Percentiles rank a stretch among this genome's conserved stretches.
These are phyloP conservation scores for Hirtodrosophila confusa DNA, from an alignment of 2,888 invertebrate genomes.

Conservation along the genomic window DNA sequence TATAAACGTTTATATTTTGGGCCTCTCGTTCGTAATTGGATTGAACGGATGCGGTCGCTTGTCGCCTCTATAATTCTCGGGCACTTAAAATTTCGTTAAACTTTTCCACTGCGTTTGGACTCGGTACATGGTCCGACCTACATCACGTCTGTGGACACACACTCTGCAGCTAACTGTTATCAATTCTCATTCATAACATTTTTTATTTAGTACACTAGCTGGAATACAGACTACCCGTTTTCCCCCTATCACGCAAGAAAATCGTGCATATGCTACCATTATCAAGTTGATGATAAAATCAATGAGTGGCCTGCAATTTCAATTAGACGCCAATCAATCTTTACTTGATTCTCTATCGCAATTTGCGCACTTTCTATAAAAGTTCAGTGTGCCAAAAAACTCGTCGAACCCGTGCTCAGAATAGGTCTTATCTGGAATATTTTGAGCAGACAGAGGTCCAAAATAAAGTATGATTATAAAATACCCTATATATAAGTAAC, in stretches of 20 bases:
- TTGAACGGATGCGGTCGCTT: conserved; percentile 18
- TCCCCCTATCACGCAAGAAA: conserved; percentile 53
- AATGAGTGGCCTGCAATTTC: conserved; percentile 15
- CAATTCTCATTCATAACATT: conserved; percentile 46
- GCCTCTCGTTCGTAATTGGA: neutral
- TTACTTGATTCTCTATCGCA: conserved; percentile 18
- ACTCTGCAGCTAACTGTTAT: conserved; percentile 41
- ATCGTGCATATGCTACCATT: conserved; percentile 49
- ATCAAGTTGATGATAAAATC: conserved; percentile 21
- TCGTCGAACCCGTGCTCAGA: conserved; percentile 18
- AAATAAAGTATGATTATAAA: neutral
- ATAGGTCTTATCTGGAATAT: conserved; percentile 38
- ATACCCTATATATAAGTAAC: conserved; percentile 20
- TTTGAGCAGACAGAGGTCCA: conserved; percentile 13
- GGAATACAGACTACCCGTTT: conserved; percentile 16
- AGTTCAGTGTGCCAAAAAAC: conserved; percentile 70
- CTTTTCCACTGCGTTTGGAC: conserved; percentile 50
- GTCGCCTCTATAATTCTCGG: conserved; percentile 18
- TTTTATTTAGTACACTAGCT: conserved; percentile 32
- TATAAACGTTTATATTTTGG: conserved; percentile 13
- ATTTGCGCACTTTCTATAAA: conserved; percentile 47
- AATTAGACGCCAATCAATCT: conserved; percentile 37
- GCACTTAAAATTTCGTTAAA: conserved; percentile 30
- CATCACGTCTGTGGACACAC: conserved; percentile 45
- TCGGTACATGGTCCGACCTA: conserved; percentile 44